A percentile compares a stretch with the other conserved stretches of the same genome.
Conservation (phyloP, 1,140 invertebrate species). For the Vanessa tameamea region DNA sequence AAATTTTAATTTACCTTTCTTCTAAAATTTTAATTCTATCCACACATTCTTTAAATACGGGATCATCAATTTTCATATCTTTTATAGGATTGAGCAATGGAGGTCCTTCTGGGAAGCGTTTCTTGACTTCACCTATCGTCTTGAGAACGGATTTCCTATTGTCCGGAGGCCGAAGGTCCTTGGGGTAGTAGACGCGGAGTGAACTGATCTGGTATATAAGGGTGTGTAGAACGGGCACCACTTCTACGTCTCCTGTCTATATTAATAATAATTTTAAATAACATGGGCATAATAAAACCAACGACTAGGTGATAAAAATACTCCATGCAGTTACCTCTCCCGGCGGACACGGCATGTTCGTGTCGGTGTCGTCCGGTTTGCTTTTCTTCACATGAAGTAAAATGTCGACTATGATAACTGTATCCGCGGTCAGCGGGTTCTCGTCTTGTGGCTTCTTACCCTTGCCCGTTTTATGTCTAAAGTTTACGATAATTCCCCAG, state of each 20-base stretch:
- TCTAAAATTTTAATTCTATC: conserved; percentile 92
- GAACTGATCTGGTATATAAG: conserved; percentile 94
- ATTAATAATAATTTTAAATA: conserved; percentile 31
- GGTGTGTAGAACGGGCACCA: conserved; percentile 91
- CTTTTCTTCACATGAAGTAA: conserved; percentile 88
- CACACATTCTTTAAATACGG: conserved; percentile 89
- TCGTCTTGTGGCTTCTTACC: conserved; percentile 70
- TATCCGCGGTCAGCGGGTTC: conserved; percentile 82
- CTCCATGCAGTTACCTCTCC: conserved; percentile 75
- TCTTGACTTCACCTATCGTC: conserved; percentile 94
- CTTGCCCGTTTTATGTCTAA: conserved; percentile 86
- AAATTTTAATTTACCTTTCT: conserved; percentile 80
- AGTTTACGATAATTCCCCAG: conserved; percentile 98
- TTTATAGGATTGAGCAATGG: conserved; percentile 96
- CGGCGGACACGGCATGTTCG: conserved; percentile 83
- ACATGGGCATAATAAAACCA: no score
- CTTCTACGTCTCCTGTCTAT: conserved; percentile 91
- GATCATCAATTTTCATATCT: conserved; percentile 97
- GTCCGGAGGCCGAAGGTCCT: conserved; percentile 92
- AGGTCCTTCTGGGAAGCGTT: conserved; percentile 91
- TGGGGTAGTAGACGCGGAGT: conserved; percentile 93
- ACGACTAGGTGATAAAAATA: no score
- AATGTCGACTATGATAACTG: conserved; percentile 89
- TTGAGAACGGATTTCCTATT: conserved; percentile 92
- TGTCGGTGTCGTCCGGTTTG: conserved; percentile 81